phyloP scores from a whole-genome alignment of 2,888 invertebrate species.

The Caenorhabditis angaria region DNA sequence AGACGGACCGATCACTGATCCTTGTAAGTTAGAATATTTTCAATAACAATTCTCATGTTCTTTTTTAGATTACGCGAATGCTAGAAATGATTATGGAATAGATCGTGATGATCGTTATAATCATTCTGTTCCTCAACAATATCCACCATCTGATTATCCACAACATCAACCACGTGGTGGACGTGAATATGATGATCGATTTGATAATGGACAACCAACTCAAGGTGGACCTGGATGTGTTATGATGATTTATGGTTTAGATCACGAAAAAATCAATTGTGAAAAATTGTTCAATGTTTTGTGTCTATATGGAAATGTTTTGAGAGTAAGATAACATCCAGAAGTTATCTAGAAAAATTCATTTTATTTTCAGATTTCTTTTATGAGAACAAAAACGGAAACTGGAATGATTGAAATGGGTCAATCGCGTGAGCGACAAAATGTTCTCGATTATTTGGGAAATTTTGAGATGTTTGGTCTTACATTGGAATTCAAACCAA shows the following conservation, averaged over 20 bases:
- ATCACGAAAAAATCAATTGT: slow-evolving; percentile 90
- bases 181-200: background rate
- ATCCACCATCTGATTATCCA: slow-evolving; percentile 5
- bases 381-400: slow-evolving; percentile 96
- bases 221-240: slow-evolving; percentile 40
- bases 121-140: background rate
- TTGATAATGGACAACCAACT: slow-evolving; percentile 12
- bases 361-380: slow-evolving; percentile 81
- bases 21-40: background rate
- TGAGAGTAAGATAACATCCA: slow-evolving; percentile 80
- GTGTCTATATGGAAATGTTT: slow-evolving; percentile 97
- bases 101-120: slow-evolving; percentile 2
- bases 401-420: slow-evolving; percentile 99
- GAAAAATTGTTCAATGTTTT: slow-evolving; percentile 96
- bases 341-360: background rate
- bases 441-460: slow-evolving; percentile 90
- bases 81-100: background rate
- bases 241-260: slow-evolving; percentile 83
- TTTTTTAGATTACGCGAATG: background rate
- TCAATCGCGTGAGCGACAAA: slow-evolving; percentile 84
- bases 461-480: slow-evolving; percentile 84
- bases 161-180: background rate
- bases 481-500: slow-evolving; percentile 48
- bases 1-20: background rate
- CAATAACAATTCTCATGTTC: background rate